Percentiles rank a stretch among this genome's conserved stretches.
Evolutionary conservation across 1,140 invertebrate genomes (phyloP).

Genomic region (Nomia melanderi): DNA sequence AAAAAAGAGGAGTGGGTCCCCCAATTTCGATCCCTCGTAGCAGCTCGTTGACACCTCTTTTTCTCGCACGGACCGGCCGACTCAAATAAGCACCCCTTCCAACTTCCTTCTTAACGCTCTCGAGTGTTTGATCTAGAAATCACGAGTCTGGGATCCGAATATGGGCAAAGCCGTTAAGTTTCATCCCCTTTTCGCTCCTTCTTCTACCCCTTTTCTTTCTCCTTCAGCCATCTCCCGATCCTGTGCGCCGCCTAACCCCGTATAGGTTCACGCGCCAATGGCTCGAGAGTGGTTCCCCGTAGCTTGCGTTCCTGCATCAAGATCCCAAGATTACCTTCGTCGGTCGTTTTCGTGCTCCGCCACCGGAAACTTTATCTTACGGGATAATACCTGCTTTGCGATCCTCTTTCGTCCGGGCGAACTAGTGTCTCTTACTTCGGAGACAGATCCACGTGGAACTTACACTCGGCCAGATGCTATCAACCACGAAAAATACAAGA

Average conservation of each 20-base stretch:
- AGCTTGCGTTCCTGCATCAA: slow-evolving; percentile 44
- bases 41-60: slow-evolving; percentile 55
- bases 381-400: slow-evolving; percentile 60
- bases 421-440: slow-evolving; percentile 24
- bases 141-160: slow-evolving; percentile 51
- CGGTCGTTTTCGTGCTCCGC: slow-evolving; percentile 56
- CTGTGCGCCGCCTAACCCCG: background rate
- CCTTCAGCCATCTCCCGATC: slow-evolving; percentile 4
- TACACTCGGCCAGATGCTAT: slow-evolving; percentile 37
- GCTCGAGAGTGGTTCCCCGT: slow-evolving; percentile 21
- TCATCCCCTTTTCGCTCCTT: slow-evolving; percentile 60
- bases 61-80: slow-evolving; percentile 39
- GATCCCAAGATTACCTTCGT: slow-evolving; percentile 60
- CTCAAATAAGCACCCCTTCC: slow-evolving; percentile 53
- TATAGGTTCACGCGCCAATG: slow-evolving; percentile 54
- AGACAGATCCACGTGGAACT: slow-evolving; percentile 41
- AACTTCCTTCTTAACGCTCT: slow-evolving; percentile 65
- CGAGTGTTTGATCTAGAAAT: slow-evolving; percentile 73
- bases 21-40: slow-evolving; percentile 43
- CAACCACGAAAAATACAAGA: slow-evolving; percentile 14
- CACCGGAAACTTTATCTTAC: slow-evolving; percentile 68
- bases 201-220: slow-evolving; percentile 28
- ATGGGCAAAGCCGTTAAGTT: slow-evolving; percentile 63
- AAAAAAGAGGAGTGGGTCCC: slow-evolving; percentile 33
- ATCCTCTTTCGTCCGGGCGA: slow-evolving; percentile 54